A percentile compares a stretch with the other conserved stretches of the same genome.
These are phyloP conservation scores for Pluvianellus socialis DNA, from an alignment of 2,113 vertebrate species.

Conservation along the genomic window DNA sequence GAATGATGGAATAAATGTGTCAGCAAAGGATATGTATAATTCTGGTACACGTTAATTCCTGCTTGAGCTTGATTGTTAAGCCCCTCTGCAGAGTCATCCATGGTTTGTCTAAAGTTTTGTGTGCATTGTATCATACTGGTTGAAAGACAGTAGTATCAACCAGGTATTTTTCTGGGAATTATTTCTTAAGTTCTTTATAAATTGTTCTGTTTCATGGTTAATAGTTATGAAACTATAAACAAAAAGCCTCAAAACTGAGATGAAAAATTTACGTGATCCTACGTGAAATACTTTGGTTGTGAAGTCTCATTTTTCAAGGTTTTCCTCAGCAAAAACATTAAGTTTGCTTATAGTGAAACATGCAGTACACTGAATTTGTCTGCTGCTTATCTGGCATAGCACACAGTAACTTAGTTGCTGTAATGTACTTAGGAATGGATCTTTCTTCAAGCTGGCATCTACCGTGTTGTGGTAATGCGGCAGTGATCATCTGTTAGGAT, in stretches of 20 bases:
- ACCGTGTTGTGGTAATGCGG: not conserved
- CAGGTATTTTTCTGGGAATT: not conserved
- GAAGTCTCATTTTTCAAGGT: not conserved
- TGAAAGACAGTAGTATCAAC: not conserved
- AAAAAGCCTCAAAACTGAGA: not conserved
- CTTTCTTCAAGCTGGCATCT: not conserved
- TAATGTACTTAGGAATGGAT: not conserved
- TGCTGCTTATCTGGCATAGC: not conserved
- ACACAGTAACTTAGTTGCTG: not conserved
- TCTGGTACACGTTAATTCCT: not conserved
- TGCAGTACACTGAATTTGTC: not conserved
- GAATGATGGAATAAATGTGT: not conserved
- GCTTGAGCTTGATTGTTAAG: constrained; percentile 23
- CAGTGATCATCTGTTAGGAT: not conserved
- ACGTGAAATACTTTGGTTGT: not conserved
- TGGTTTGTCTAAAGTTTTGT: not conserved
- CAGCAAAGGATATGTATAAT: not conserved
- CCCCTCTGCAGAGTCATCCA: not conserved
- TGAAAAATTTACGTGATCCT: not conserved
- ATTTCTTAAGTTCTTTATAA: not conserved
- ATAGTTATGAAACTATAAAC: not conserved
- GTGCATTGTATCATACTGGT: not conserved
- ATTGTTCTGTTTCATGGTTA: not conserved
- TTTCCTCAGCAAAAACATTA: not conserved
- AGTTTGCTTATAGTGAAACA: not conserved